phyloP scores from a whole-genome alignment of 1,140 invertebrate species.

The Zelostemma sp. region DNA sequence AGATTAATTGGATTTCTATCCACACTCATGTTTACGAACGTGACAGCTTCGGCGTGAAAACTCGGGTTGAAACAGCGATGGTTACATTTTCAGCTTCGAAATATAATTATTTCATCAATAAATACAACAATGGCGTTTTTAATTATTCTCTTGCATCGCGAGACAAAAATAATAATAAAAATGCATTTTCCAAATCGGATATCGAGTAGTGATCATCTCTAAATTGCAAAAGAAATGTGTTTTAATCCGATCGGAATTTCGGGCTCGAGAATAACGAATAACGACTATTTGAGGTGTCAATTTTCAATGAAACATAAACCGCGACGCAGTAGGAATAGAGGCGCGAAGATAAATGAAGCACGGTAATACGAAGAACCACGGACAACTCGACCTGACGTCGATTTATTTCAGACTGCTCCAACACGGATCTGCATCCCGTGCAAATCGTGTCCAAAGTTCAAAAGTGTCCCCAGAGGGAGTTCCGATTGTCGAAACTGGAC shows the following conservation, averaged over 20 bases:
- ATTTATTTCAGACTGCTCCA: conserved; percentile 26
- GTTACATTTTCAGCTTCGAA: too few species aligned
- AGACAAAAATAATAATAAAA: too few species aligned
- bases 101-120: not conserved
- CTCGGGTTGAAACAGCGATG: not conserved
- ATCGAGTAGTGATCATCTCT: too few species aligned
- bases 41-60: not conserved
- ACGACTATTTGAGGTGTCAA: not conserved
- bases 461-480: conserved; percentile 19
- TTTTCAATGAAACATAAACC: conserved; percentile 4
- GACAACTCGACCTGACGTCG: conserved; percentile 21
- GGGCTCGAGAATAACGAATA: not conserved
- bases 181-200: too few species aligned
- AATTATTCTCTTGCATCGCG: not conserved
- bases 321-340: not conserved
- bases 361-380: conserved; percentile 3
- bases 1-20: not conserved
- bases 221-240: not conserved
- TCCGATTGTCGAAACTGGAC: conserved; percentile 27
- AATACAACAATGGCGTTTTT: not conserved
- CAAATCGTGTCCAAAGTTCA: conserved; percentile 31
- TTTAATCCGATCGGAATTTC: not conserved
- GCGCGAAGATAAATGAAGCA: not conserved
- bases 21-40: not conserved
- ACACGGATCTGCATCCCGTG: conserved; percentile 19